Percentiles rank a stretch among this genome's conserved stretches.
Evolutionary conservation across 2,797 vertebrate genomes (phyloP).

Genomic region (Enteromius argenteus): DNA sequence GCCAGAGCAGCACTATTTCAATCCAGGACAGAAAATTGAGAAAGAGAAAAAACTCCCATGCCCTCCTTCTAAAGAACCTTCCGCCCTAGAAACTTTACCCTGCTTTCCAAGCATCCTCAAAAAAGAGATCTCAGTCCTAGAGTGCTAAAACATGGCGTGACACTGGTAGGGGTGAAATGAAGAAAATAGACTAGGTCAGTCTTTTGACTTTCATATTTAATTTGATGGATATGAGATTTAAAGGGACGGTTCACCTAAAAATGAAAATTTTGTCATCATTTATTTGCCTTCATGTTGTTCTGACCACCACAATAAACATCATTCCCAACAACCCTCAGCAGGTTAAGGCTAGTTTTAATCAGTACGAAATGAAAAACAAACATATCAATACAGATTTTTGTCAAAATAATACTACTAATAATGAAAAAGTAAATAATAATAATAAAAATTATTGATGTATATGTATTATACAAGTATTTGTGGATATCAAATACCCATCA

Average conservation of each 20-base stretch:
- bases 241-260: neutral
- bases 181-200: constrained; percentile 30
- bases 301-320: neutral
- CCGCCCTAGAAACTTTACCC: constrained; percentile 61
- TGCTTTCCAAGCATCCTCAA: constrained; percentile 42
- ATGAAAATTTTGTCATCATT: neutral
- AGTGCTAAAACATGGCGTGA: constrained; percentile 24
- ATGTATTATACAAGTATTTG: no score
- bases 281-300: neutral
- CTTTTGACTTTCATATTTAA: neutral
- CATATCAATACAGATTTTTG: no score
- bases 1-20: constrained; percentile 56
- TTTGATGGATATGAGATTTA: neutral
- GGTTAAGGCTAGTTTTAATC: neutral
- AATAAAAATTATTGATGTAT: no score
- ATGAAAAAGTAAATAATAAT: neutral
- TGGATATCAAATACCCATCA: no score
- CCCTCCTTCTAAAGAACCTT: constrained; percentile 61
- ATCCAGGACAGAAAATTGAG: constrained; percentile 41
- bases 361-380: neutral
- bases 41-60: constrained; percentile 53
- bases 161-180: constrained; percentile 13
- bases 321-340: neutral
- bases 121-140: constrained; percentile 27
- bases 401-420: neutral